Conservation (phyloP, 2,888 invertebrate genomes). For the Chrysodeixis includens region DNA sequence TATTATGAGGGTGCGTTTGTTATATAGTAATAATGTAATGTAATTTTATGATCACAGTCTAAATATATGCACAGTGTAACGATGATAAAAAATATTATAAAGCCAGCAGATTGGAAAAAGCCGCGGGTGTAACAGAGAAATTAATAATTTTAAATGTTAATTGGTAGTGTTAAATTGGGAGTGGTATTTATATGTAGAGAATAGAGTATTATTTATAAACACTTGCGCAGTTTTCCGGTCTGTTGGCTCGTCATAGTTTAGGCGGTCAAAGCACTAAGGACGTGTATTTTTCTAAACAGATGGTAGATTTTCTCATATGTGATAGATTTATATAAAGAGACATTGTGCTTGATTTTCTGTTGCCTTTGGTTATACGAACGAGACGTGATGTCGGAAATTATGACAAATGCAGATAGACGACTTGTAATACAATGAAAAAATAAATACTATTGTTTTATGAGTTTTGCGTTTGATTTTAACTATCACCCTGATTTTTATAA, state of each 20-base stretch:
- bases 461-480: conserved; percentile 53
- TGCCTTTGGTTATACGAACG: conserved; percentile 72
- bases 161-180: conserved; percentile 43
- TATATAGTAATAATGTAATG: conserved; percentile 60
- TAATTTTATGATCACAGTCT: conserved; percentile 70
- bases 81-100: conserved; percentile 50
- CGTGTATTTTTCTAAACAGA: conserved; percentile 86
- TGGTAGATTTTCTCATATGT: conserved; percentile 76
- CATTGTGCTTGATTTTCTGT: conserved; percentile 77
- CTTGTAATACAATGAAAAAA: conserved; percentile 72
- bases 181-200: conserved; percentile 43
- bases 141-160: conserved; percentile 43
- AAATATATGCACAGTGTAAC: conserved; percentile 74
- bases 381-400: conserved; percentile 60
- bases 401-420: conserved; percentile 63
- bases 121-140: conserved; percentile 29
- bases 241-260: conserved; percentile 66
- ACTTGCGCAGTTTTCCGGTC: conserved; percentile 42
- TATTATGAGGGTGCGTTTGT: conserved; percentile 72
- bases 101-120: conserved; percentile 44
- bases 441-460: conserved; percentile 80
- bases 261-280: conserved; percentile 84
- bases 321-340: conserved; percentile 66
- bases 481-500: too few species aligned
- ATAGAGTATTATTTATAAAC: conserved; percentile 29